These are phyloP conservation scores for Epinotia bilunana DNA, from an alignment of 2,888 invertebrate species.

Conservation along the genomic window DNA sequence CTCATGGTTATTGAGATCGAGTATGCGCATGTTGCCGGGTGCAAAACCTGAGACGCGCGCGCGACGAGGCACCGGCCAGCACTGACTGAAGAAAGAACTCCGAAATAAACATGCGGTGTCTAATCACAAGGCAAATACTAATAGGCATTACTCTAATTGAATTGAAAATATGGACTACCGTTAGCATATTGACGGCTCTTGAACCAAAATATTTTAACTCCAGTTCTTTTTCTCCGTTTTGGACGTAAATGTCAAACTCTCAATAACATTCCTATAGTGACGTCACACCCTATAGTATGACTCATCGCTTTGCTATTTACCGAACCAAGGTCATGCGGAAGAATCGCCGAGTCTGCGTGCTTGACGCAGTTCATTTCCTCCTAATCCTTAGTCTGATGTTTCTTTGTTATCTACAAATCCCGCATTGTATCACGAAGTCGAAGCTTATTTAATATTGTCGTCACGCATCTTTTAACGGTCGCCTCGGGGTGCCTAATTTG, in stretches of 20 bases:
- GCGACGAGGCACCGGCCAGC: constrained; percentile 13
- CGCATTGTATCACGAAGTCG: not conserved
- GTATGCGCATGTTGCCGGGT: not conserved
- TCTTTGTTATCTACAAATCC: not conserved
- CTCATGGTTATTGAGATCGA: not conserved
- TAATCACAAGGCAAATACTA: constrained; percentile 4
- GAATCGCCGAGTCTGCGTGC: not conserved
- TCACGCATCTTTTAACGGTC: constrained; percentile 10
- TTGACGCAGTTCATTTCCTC: not conserved
- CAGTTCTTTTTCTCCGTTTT: not conserved
- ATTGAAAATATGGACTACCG: constrained; percentile 3
- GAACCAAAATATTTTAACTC: not conserved
- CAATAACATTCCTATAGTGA: constrained; percentile 13
- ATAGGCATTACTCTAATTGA: constrained; percentile 7
- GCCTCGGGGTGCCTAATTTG: constrained; percentile 15
- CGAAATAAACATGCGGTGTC: constrained; percentile 19
- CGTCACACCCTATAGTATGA: constrained; percentile 8
- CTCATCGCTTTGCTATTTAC: constrained; percentile 16
- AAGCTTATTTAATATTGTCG: not conserved
- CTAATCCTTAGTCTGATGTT: not conserved
- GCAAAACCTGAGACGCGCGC: constrained; percentile 19
- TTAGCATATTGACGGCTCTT: not conserved
- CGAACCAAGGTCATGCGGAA: constrained; percentile 1
- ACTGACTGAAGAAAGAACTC: constrained; percentile 25
- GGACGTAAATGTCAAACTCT: not conserved